Evolutionary conservation across 2,888 invertebrate species (phyloP).

Genomic region (Lamellibrachia satsuma): DNA sequence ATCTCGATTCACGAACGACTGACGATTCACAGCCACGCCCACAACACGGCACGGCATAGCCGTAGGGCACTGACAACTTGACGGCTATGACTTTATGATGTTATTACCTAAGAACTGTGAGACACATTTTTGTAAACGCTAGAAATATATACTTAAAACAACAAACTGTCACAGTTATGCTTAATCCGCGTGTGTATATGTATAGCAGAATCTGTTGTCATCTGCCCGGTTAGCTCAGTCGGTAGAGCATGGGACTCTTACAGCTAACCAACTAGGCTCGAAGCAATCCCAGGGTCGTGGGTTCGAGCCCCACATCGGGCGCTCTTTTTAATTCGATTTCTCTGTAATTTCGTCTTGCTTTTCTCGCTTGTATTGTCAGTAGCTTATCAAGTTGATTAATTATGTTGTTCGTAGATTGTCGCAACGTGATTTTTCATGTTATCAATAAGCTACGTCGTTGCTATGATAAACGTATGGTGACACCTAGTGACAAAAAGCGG

Average conservation of each 20-base stretch:
- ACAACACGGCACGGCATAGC: too few species aligned
- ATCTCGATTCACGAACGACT: background rate
- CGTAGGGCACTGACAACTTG: background rate
- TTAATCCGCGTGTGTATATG: background rate
- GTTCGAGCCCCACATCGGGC: constrained; percentile 17
- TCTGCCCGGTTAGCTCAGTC: constrained; percentile 17
- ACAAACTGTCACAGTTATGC: background rate
- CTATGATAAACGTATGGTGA: too few species aligned
- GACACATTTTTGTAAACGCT: too few species aligned
- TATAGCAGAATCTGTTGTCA: background rate
- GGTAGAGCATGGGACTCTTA: constrained; percentile 17
- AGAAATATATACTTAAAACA: too few species aligned
- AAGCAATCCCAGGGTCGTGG: constrained; percentile 17
- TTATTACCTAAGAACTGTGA: too few species aligned
- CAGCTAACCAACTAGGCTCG: constrained; percentile 17
- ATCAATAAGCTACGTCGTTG: too few species aligned
- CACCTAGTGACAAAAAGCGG: background rate
- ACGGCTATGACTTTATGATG: background rate
- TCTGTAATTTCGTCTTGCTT: background rate
- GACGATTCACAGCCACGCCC: too few species aligned
- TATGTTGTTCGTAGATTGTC: too few species aligned
- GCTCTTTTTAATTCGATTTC: background rate
- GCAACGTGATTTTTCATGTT: too few species aligned
- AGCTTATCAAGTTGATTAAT: too few species aligned
- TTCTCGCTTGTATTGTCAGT: background rate